Evolutionary conservation across 2,113 vertebrate genomes (phyloP).

Genomic region (Ptilonorhynchus violaceus): DNA sequence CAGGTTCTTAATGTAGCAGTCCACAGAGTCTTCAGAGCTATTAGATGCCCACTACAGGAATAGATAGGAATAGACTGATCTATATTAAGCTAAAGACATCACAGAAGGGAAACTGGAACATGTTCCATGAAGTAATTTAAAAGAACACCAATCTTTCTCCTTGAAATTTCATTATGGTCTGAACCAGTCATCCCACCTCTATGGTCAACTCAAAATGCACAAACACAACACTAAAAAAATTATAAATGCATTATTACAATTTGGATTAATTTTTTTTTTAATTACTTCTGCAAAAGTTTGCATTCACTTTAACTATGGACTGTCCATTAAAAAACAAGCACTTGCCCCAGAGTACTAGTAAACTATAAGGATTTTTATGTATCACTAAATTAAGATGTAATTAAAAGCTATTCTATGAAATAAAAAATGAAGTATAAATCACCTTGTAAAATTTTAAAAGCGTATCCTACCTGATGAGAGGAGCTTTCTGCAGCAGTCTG

Average conservation of each 20-base stretch:
- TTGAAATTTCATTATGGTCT: background rate
- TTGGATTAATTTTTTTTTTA: rapidly evolving
- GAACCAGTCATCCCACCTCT: background rate
- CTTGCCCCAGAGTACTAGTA: background rate
- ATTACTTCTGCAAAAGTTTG: background rate
- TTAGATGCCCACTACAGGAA: background rate
- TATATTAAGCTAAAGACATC: background rate
- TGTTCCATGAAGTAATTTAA: background rate
- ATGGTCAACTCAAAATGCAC: background rate
- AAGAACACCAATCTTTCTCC: background rate
- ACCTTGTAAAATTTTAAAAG: background rate
- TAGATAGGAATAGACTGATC: rapidly evolving
- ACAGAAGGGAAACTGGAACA: background rate
- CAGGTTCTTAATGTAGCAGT: background rate
- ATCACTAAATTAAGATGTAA: background rate
- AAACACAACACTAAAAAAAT: background rate
- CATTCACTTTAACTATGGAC: background rate
- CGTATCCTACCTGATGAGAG: conserved; percentile 87
- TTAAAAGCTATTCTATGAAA: background rate
- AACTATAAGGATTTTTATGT: background rate
- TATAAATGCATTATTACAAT: background rate
- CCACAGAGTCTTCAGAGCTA: background rate
- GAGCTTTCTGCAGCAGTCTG: conserved; percentile 97
- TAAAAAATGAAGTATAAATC: background rate
- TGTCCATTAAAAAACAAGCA: background rate